phyloP scores from a whole-genome alignment of 2,113 vertebrate species.

The Dromaius novaehollandiae region DNA sequence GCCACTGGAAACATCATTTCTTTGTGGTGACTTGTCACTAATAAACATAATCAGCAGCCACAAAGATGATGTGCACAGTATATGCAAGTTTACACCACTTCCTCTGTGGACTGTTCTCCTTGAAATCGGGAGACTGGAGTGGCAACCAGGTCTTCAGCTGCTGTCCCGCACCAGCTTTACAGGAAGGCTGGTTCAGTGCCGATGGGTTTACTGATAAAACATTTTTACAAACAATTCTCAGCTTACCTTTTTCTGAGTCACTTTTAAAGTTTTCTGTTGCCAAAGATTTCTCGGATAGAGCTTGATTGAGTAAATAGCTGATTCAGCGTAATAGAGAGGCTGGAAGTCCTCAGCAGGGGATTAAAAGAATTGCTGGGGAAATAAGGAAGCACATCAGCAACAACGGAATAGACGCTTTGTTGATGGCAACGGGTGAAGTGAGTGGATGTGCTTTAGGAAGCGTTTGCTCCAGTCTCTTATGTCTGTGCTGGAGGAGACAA shows the following conservation, averaged over 20 bases:
- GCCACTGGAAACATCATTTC: not conserved
- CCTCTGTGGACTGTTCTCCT: not conserved
- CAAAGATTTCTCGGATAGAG: not conserved
- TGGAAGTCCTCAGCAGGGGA: not conserved
- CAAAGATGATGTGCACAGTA: not conserved
- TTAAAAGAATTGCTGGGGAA: not conserved
- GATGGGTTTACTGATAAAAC: not conserved
- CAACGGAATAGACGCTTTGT: not conserved
- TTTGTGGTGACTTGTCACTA: not conserved
- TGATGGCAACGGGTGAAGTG: not conserved
- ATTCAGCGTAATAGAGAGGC: not conserved
- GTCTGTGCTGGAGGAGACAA: not conserved
- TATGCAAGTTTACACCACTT: not conserved
- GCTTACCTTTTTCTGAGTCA: not conserved
- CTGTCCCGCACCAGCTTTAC: not conserved
- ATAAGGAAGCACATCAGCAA: not conserved
- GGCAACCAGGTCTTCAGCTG: not conserved
- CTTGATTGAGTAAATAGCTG: not conserved
- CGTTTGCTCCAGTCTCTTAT: not conserved
- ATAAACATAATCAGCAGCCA: not conserved
- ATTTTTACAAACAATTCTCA: not conserved
- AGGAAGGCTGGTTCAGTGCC: not conserved
- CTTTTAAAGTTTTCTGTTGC: not conserved
- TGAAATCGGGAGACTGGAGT: not conserved
- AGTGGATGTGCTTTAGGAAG: not conserved